Conservation (phyloP, 2,888 invertebrate species). For the Deroplatys truncata region DNA sequence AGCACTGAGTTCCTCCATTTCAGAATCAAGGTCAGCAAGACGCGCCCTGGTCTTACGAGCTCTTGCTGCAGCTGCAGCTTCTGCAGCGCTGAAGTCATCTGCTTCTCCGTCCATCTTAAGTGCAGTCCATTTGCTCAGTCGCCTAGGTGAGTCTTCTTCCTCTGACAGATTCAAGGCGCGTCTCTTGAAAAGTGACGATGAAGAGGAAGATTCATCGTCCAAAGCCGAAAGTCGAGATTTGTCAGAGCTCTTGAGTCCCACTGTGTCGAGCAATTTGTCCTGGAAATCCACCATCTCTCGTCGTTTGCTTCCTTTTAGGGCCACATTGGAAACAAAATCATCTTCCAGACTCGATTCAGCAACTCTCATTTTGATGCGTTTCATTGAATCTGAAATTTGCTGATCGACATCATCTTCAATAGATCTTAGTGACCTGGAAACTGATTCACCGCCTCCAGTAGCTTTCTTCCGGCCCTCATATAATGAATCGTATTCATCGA, state of each 20-base stretch:
- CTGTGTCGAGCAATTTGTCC: conserved; percentile 60
- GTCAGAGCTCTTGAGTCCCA: conserved; percentile 44
- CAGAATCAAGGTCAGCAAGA: conserved; percentile 66
- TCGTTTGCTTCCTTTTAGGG: not conserved
- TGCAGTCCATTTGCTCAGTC: conserved; percentile 56
- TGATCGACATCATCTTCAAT: conserved; percentile 40
- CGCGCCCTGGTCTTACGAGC: conserved; percentile 65
- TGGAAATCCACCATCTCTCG: conserved; percentile 46
- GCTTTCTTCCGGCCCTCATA: conserved; percentile 21
- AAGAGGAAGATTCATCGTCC: conserved; percentile 37
- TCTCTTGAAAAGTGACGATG: conserved; percentile 45
- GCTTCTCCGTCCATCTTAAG: conserved; percentile 24
- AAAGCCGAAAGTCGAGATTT: conserved; percentile 34
- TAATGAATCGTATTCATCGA: conserved; percentile 29
- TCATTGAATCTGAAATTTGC: conserved; percentile 47
- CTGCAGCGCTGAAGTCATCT: conserved; percentile 37
- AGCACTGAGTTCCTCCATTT: conserved; percentile 68
- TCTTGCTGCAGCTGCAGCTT: conserved; percentile 57
- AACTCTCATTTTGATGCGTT: conserved; percentile 48
- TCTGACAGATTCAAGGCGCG: conserved; percentile 42
- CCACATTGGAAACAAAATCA: not conserved
- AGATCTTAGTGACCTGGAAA: not conserved
- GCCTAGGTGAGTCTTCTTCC: conserved; percentile 40
- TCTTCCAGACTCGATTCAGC: conserved; percentile 14
- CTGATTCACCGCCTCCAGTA: not conserved